Evolutionary conservation across 2,797 vertebrate species (phyloP).

Genomic region (Pipistrellus kuhlii): DNA sequence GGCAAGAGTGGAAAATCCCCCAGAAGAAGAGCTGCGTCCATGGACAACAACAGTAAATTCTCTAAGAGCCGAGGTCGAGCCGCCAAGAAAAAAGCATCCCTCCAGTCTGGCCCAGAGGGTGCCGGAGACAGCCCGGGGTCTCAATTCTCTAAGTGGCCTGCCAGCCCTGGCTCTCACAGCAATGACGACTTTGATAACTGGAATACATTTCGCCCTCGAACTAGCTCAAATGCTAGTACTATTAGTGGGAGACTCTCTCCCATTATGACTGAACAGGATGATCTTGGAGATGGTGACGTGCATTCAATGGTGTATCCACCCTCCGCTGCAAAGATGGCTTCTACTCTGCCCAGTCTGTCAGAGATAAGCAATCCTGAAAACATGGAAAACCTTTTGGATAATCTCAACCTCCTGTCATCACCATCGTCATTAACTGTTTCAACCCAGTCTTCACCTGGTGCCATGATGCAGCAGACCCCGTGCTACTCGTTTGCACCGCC

Average conservation of each 20-base stretch:
- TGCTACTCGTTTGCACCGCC: constrained; percentile 94
- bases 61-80: constrained; percentile 97
- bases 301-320: constrained; percentile 95
- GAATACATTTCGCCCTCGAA: constrained; percentile 96
- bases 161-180: constrained; percentile 98
- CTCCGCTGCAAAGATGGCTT: constrained; percentile 94
- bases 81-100: constrained; percentile 97
- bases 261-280: constrained; percentile 97
- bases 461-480: constrained; percentile 94
- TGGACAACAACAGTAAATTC: constrained; percentile 99
- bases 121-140: constrained; percentile 95
- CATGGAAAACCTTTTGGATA: constrained; percentile 99
- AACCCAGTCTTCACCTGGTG: constrained; percentile 95
- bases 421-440: constrained; percentile 93
- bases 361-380: constrained; percentile 98
- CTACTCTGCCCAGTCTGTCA: constrained; percentile 97
- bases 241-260: constrained; percentile 97
- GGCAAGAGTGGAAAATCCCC: constrained; percentile 99
- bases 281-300: constrained; percentile 94
- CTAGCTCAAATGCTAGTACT: constrained; percentile 98
- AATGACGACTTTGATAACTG: constrained; percentile 98
- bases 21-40: constrained; percentile 95
- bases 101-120: constrained; percentile 95
- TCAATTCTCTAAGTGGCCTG: constrained; percentile 98
- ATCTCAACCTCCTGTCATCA: constrained; percentile 97